Evolutionary conservation across 35 echinoderm and acorn worm species (phyloP).

Genomic region (Apostichopus parvimensis): DNA sequence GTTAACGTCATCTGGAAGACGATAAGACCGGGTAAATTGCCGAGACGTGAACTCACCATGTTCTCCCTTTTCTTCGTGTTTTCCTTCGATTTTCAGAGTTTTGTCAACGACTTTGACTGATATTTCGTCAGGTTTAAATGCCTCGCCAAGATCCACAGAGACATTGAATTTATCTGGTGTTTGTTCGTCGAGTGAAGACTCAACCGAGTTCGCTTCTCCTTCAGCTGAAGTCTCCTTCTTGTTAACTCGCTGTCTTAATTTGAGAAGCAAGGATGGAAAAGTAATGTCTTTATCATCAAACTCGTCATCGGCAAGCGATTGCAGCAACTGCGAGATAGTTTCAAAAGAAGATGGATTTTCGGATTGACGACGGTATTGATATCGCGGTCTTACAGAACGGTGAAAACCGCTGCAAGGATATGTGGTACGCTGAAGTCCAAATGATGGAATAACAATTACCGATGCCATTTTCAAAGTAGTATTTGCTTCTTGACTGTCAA

Average conservation of each 20-base stretch:
- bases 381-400: too few relatives aligned
- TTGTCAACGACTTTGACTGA: conserved; percentile 18
- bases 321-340: neutral
- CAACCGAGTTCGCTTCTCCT: neutral
- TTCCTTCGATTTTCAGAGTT: neutral
- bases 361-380: too few relatives aligned
- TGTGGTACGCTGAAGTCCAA: neutral
- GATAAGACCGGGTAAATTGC: conserved; percentile 7
- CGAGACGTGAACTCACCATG: neutral
- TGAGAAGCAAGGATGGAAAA: neutral
- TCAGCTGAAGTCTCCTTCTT: neutral
- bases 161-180: neutral
- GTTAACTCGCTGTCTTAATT: too few relatives aligned
- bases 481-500: neutral
- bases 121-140: conserved; percentile 9
- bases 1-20: neutral
- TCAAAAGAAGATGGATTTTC: neutral
- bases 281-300: neutral
- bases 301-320: neutral
- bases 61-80: conserved; percentile 14
- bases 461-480: neutral
- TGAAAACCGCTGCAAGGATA: neutral
- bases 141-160: conserved; percentile 5
- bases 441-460: conserved; percentile 1
- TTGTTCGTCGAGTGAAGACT: neutral